Base-by-base conservation (phyloP, 2,888 invertebrate genomes). In the Pycnomerus fuliginosus region DNA sequence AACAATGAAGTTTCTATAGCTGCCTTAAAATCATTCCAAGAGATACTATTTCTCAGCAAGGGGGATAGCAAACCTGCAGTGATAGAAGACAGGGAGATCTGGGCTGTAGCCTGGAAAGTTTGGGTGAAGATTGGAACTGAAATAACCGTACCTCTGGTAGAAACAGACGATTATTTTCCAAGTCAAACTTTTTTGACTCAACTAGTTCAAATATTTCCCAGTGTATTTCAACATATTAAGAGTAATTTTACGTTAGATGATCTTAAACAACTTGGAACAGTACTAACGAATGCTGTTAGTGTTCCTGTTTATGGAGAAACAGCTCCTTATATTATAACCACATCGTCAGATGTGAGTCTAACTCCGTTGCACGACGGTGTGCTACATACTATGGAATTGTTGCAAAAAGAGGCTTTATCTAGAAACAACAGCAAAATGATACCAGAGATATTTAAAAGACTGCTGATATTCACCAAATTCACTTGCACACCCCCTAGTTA, bases 1-100 rank as follows among this genome's bases (percentile, higher is more conserved):
- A 98, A 94, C 70, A 92, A 93, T 43, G 98, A 99, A 80, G 92
- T 93, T 1, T 95, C 97, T 0, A 80, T 98, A 57, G 94, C 97
- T 1, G 96, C 97, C 0, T 74, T 99, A 3, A 96, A 97, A 73
- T 94, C 96, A 8, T 91, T 98, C 72, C 97, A 98, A 76, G 97
- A 98, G 72, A 90, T 97, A 56, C 80, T 97, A 55, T 85, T 86
- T 59, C 64, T 76, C 29, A 82, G 80, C 59, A 83, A 83, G 55
- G 55, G 35, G 33, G 40, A 46, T 17, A 70, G 78, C 43, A 71
- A 69, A 62, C 71, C 66, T 44, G 35, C 32, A 5, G 38, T 42
- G 10, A 57, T 60, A 7, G 69, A 76, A 60, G 79, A 77, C 57
- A 72, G 77, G 64, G 76, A 84, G 53, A 76, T 89, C 61, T 91